Base-by-base conservation (phyloP, 37 sponge, comb jelly and placozoan species). In the Spongia lamella region DNA sequence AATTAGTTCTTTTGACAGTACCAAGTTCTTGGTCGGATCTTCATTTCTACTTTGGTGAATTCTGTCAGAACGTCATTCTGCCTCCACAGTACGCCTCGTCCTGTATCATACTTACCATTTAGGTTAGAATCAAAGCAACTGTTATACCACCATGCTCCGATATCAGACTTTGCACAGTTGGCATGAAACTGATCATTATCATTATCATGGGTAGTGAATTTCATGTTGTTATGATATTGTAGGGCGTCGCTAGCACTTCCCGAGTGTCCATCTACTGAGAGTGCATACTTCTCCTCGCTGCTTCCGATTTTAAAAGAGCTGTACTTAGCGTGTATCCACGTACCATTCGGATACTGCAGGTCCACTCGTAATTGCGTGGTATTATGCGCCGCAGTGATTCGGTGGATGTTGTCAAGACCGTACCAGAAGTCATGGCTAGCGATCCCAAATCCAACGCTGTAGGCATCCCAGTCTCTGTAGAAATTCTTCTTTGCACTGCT, bases 111-210 rank as follows among this genome's bases (percentile, higher is more conserved):
- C 16, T 33, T 6, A 1, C 77, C 66, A 62, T 76, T 76, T 11
- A 76, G 34, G 55, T 68, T 83, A 34, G 83, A 54, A 26, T 19
- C 13, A 21, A 6, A 17, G 56, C 57, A 68, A 24, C 5, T 35
- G 26, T 21, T 38, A 37, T 57, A 66, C 85, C 79, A 78, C 73
- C 79, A 70, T 70, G 56, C 85, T 36, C 72, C 83, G 21, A 7
- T n/a, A 56, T 64, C 7, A 5, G 17, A 0, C 17, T 34, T 22
- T 24, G 43, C 68, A 60, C 19, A 19, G 13, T 34, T 53, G n/a
- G 20, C 35, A 2, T 17, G 1, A 2, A 34, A 55, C 20, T 24
- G 16, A 62, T 19, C 33, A 32, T 62, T 35, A 4, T 29, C 31
- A 30, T 7, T 27, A 60, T 83, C 84, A 17, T 25, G 24, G 15